These are phyloP conservation scores for Diplodus puntazzo DNA, from an alignment of 2,797 vertebrate species.

Conservation along the genomic window DNA sequence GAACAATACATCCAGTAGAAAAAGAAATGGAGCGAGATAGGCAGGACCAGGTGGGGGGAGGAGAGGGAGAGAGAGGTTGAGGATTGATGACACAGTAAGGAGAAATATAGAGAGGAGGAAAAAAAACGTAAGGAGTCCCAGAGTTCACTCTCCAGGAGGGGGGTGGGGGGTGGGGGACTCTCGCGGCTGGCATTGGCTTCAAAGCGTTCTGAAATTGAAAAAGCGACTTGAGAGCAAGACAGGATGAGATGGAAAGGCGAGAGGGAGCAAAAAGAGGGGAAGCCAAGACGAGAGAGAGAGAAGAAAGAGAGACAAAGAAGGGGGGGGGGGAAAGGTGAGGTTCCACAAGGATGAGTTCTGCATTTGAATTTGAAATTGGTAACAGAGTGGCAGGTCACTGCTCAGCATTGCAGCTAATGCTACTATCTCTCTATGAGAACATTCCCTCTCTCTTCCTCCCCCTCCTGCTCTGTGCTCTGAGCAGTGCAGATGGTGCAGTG, in stretches of 20 bases:
- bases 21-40: slow-evolving; percentile 70
- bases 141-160: slow-evolving; percentile 61
- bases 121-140: slow-evolving; percentile 67
- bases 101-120: slow-evolving; percentile 67
- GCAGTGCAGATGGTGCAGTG: slow-evolving; percentile 82
- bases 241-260: slow-evolving; percentile 69
- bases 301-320: slow-evolving; percentile 56
- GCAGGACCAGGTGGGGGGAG: slow-evolving; percentile 52
- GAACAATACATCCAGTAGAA: slow-evolving; percentile 70
- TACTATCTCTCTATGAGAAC: slow-evolving; percentile 55
- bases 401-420: slow-evolving; percentile 70
- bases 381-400: slow-evolving; percentile 75
- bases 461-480: slow-evolving; percentile 54
- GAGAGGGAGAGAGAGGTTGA: slow-evolving; percentile 44
- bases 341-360: slow-evolving; percentile 74
- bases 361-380: slow-evolving; percentile 84
- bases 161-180: slow-evolving; percentile 43
- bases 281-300: slow-evolving; percentile 34
- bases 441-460: slow-evolving; percentile 39
- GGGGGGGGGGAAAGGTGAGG: slow-evolving; percentile 54
- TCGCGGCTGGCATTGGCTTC: slow-evolving; percentile 69
- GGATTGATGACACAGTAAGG: slow-evolving; percentile 78
- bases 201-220: slow-evolving; percentile 82
- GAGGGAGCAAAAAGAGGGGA: slow-evolving; percentile 33
- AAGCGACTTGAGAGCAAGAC: slow-evolving; percentile 74